Evolutionary conservation across 2,113 vertebrate genomes (phyloP).

Genomic region (Ictalurus punctatus): DNA sequence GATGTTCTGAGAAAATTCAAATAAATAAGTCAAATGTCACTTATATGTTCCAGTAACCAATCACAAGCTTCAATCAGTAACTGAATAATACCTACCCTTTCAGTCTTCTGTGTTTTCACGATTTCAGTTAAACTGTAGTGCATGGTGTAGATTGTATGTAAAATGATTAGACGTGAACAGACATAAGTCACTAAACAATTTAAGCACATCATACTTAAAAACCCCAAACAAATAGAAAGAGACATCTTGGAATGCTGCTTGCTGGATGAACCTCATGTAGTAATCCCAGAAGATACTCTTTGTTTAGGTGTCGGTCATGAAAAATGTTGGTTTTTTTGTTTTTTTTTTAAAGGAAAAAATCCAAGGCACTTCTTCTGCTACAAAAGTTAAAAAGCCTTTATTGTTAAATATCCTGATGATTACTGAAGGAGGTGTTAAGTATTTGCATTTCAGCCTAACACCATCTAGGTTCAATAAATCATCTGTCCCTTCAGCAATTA

Average conservation of each 20-base stretch:
- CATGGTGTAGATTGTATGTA: neutral
- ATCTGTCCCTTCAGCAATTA: neutral
- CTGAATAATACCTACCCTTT: neutral
- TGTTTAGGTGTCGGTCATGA: too few relatives aligned
- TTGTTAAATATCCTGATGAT: neutral
- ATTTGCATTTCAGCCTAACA: neutral
- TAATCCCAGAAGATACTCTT: too few relatives aligned
- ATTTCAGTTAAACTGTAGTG: neutral
- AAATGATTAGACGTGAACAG: neutral
- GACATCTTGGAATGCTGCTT: too few relatives aligned
- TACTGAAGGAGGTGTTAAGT: neutral
- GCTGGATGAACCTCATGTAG: too few relatives aligned
- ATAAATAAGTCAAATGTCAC: neutral
- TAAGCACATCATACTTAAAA: neutral
- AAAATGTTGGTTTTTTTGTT: too few relatives aligned
- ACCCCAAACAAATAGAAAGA: neutral
- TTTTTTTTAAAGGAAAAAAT: too few relatives aligned
- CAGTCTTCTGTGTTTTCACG: neutral
- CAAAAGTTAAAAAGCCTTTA: too few relatives aligned
- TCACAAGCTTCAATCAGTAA: neutral
- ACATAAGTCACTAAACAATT: neutral
- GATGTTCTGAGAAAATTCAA: neutral
- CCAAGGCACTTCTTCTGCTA: too few relatives aligned
- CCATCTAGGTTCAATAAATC: too few relatives aligned
- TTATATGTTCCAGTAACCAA: neutral